Evolutionary conservation across 2,113 vertebrate genomes (phyloP).

Genomic region (Lasiurus borealis): DNA sequence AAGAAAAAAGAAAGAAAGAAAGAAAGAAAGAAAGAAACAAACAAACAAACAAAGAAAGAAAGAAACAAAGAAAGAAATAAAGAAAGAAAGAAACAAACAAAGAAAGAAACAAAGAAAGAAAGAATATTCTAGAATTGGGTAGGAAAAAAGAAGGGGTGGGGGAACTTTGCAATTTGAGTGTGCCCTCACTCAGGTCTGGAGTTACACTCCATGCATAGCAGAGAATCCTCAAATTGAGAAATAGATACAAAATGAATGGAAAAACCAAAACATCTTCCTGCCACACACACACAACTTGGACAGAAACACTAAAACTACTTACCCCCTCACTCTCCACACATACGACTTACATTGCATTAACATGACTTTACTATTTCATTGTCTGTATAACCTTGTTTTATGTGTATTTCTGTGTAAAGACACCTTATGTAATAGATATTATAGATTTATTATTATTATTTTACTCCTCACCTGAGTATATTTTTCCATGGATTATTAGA

Average conservation of each 20-base stretch:
- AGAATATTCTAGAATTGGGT: neutral
- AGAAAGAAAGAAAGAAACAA: no score
- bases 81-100: no score
- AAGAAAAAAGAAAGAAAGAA: no score
- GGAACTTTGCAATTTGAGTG: neutral
- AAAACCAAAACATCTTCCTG: neutral
- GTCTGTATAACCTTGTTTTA: neutral
- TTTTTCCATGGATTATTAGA: no score
- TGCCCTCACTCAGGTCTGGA: neutral
- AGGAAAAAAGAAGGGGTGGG: neutral
- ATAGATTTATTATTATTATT: neutral
- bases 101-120: no score
- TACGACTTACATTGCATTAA: neutral
- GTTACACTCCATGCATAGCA: neutral
- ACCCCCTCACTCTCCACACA: neutral
- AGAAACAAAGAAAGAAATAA: no score
- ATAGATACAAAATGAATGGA: neutral
- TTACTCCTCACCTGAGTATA: no score
- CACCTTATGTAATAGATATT: neutral
- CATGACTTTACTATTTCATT: neutral
- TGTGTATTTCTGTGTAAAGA: neutral
- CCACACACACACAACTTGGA: neutral
- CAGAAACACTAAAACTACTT: neutral
- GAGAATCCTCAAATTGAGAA: neutral
- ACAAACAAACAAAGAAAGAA: no score